phyloP scores from a whole-genome alignment of 2,888 invertebrate genomes.

The Xylota sylvarum region DNA sequence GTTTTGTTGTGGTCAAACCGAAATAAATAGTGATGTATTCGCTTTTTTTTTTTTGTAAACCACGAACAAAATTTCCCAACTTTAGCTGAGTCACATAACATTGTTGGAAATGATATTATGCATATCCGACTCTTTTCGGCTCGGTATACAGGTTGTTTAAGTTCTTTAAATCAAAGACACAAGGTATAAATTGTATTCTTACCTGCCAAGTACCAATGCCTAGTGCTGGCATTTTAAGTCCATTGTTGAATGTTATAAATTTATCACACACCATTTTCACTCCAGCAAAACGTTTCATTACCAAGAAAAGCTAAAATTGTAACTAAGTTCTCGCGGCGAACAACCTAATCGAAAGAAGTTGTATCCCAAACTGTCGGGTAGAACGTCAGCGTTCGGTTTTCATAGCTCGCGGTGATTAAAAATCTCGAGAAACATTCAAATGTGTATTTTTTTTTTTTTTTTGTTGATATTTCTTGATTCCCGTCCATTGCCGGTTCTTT shows the following conservation, averaged over 20 bases:
- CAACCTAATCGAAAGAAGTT: slow-evolving; percentile 43
- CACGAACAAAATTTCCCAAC: not conserved
- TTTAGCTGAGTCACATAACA: not conserved
- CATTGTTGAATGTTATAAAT: slow-evolving; percentile 85
- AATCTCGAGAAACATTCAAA: not conserved
- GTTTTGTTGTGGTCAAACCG: slow-evolving; percentile 1
- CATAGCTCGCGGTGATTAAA: slow-evolving; percentile 3
- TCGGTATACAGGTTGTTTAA: not conserved
- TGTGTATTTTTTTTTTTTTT: slow-evolving; percentile 4
- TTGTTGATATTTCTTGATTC: not conserved
- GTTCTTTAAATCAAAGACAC: not conserved
- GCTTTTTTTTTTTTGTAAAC: not conserved
- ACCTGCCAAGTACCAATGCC: slow-evolving; percentile 94
- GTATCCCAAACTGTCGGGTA: slow-evolving; percentile 33
- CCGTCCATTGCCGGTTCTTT: not conserved
- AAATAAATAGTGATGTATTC: not conserved
- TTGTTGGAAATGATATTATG: not conserved
- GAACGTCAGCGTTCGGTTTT: not conserved
- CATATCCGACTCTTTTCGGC: not conserved
- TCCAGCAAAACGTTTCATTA: slow-evolving; percentile 51
- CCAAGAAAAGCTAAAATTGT: not conserved
- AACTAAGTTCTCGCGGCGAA: slow-evolving; percentile 7
- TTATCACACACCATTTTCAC: slow-evolving; percentile 80
- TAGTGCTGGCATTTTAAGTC: slow-evolving; percentile 89
- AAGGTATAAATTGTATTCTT: slow-evolving; percentile 79